Conservation (phyloP, 1,140 invertebrate species). For the Nasonia longicornis region DNA sequence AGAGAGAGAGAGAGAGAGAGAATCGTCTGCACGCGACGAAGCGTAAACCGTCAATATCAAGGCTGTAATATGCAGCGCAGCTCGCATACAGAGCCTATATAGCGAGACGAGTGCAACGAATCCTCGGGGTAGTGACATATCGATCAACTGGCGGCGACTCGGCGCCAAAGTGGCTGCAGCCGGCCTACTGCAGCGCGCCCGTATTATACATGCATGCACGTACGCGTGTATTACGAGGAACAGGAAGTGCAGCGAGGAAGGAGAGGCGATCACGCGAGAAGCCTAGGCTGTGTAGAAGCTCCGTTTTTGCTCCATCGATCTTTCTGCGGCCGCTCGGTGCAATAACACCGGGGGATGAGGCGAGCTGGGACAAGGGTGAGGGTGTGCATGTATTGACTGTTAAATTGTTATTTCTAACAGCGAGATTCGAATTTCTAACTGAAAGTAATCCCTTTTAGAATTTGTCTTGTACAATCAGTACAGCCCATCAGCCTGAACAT, state of each 20-base stretch:
- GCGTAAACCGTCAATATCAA: conserved; percentile 3
- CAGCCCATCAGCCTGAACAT: too few relatives aligned
- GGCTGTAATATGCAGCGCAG: not conserved
- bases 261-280: not conserved
- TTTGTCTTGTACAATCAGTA: too few relatives aligned
- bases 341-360: too few relatives aligned
- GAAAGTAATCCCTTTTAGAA: too few relatives aligned
- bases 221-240: not conserved
- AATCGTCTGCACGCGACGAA: not conserved
- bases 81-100: not conserved
- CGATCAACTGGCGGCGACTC: conserved; percentile 50
- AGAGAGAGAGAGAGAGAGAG: not conserved
- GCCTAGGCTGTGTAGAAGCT: not conserved
- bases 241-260: not conserved
- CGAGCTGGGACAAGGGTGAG: not conserved
- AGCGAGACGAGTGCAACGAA: conserved; percentile 40
- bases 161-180: conserved; percentile 51
- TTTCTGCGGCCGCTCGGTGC: not conserved
- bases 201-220: not conserved
- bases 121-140: conserved; percentile 56
- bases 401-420: too few relatives aligned
- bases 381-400: too few relatives aligned
- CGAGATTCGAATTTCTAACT: too few relatives aligned
- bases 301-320: not conserved
- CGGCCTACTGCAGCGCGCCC: not conserved